phyloP scores from a whole-genome alignment of 2,113 vertebrate genomes.

The Apteryx mantelli region DNA sequence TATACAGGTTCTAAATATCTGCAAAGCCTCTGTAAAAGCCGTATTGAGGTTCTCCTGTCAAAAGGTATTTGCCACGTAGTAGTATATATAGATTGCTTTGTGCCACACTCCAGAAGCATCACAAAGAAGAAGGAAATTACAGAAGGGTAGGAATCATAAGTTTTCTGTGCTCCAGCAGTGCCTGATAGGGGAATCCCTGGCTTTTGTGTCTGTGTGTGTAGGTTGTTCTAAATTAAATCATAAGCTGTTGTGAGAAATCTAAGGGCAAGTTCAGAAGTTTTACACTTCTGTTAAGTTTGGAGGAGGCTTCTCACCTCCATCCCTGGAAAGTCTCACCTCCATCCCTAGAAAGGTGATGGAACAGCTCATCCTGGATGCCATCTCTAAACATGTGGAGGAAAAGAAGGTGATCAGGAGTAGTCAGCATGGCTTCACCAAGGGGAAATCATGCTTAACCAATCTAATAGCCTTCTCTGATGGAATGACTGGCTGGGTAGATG shows the following conservation, averaged over 20 bases:
- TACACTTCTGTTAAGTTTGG: not conserved
- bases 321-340: too few species aligned
- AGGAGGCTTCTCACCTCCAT: not conserved
- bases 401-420: too few species aligned
- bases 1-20: not conserved
- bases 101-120: not conserved
- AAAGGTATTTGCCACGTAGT: not conserved
- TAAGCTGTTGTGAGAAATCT: not conserved
- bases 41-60: not conserved
- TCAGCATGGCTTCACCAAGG: too few species aligned
- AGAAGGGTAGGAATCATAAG: not conserved
- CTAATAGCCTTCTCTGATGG: too few species aligned
- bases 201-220: not conserved
- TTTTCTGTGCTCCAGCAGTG: not conserved
- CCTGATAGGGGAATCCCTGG: not conserved
- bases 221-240: not conserved
- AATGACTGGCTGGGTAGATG: too few species aligned
- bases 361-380: too few species aligned
- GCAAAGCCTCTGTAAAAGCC: not conserved
- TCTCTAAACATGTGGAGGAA: too few species aligned
- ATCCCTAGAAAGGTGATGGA: too few species aligned
- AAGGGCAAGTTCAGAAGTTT: not conserved
- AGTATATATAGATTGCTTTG: not conserved
- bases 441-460: too few species aligned
- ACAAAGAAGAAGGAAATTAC: not conserved